Evolutionary conservation across 2,797 vertebrate species (phyloP), one percentile per base, ranked within the genome.

Genomic region (Catamblyrhynchus diadema): DNA sequence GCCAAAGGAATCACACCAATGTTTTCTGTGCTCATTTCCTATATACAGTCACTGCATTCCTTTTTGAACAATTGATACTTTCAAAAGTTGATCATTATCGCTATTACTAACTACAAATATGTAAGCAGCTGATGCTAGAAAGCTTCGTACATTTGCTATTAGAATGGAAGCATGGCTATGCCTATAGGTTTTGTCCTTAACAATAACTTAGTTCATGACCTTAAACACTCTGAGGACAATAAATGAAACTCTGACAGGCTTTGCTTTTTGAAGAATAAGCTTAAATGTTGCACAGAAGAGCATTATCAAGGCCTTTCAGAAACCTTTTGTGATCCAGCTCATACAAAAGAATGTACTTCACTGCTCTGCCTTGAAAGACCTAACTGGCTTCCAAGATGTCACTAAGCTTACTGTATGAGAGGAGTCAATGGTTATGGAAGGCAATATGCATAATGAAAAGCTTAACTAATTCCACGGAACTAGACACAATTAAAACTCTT

Each of bases 361-460:
- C 81, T 95, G 88, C 64, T 92, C 86, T 96, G 79, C 69, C 83
- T 88, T 97, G 94, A 96, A 97, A 96, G 94, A 93, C 67, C 94
- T 97, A 97, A 98, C 90, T 98, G 98, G 98, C 97, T 98, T 97
- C 93, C 84, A 81, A 96, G 96, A 97, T 97, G 97, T 97, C 97
- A 97, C 94, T 96, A 96, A 98, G 95, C 96, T 96, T 92, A 83
- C 89, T 74, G 85, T 87, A 75, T 5, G 21, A 93, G 89, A 98
- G 59, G 23, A 81, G 60, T 66, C 12, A 60, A 97, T 97, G 95
- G 94, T 81, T 90, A 92, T 59, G 71, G 98, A 98, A 98, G 82
- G 90, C 75, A 94, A 93, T 75, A 94, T 61, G 95, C 85, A 96
- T 93, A 97, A 96, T 81, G 32, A 98, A 96, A 93, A 97, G 86